These are phyloP conservation scores for Coregonus ussuriensis DNA, from an alignment of 2,797 vertebrate species.

Conservation along the genomic window DNA sequence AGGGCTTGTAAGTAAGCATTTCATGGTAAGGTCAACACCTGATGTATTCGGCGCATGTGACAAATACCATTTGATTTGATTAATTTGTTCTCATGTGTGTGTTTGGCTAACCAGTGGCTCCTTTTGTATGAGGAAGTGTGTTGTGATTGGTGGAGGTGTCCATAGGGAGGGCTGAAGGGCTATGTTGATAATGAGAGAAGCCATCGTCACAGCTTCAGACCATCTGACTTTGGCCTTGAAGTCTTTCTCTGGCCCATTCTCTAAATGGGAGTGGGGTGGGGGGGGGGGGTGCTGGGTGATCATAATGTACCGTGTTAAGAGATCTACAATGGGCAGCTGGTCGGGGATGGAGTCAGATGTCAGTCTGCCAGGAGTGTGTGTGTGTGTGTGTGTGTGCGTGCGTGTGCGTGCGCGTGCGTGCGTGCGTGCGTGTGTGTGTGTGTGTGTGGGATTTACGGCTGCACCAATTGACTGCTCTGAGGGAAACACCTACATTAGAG, in stretches of 20 bases:
- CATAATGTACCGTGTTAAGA: slow-evolving; percentile 44
- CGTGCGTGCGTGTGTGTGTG: neutral
- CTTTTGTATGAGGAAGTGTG: neutral
- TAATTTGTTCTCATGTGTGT: neutral
- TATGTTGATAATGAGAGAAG: slow-evolving; percentile 28
- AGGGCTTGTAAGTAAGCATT: neutral
- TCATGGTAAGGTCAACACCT: too few relatives aligned
- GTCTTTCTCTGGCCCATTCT: slow-evolving; percentile 34
- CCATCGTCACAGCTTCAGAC: slow-evolving; percentile 48
- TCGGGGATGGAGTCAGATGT: slow-evolving; percentile 55
- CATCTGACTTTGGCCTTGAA: slow-evolving; percentile 53
- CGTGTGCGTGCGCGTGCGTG: too few relatives aligned
- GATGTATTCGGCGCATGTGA: too few relatives aligned
- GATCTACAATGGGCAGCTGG: slow-evolving; percentile 58
- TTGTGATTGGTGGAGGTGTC: neutral
- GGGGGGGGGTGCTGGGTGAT: slow-evolving; percentile 34
- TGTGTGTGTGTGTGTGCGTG: neutral
- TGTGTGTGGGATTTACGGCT: slow-evolving; percentile 44
- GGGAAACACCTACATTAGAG: slow-evolving; percentile 79
- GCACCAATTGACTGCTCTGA: slow-evolving; percentile 72
- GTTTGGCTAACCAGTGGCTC: neutral
- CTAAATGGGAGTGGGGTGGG: neutral
- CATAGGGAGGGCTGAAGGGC: slow-evolving; percentile 6
- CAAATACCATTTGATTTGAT: neutral
- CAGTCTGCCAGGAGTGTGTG: slow-evolving; percentile 16